Evolutionary conservation across 2,797 vertebrate genomes (phyloP), one percentile per base, ranked within the genome.

Genomic region (Masticophis lateralis): DNA sequence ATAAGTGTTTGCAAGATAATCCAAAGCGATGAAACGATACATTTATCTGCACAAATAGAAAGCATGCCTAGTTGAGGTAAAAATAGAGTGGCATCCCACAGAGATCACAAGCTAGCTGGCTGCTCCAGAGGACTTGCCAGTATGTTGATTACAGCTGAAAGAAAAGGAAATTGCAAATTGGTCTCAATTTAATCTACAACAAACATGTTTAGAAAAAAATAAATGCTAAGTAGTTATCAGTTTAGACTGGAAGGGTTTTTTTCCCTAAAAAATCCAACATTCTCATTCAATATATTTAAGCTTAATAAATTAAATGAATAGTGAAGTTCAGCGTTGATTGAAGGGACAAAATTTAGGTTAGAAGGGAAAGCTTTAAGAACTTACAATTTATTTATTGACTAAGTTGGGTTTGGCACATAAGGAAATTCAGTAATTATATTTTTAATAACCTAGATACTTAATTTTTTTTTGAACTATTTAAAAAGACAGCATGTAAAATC

Each of bases 121-220:
- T 91, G 69, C 69, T 89, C 87, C 90, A 63, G 59, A 93, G 61
- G 91, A 91, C 51, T 91, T 59, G 56, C 87, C 87, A 89, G 90
- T 66, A 93, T 91, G 69, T 86, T 91, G 93, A 91, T 93, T 91
- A 91, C 51, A 86, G 69, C 66, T 91, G 93, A 89, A 88, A 88
- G 53, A 87, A 53, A 60, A 32, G 63, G 32, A 90, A 51, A 13
- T 92, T 83, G 61, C 8, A 93, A 89, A 91, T 66, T 57, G 56
- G 66, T 55, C 59, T 89, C 93, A 86, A 32, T 89, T 53, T 93
- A 53, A 93, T 91, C 32, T 91, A 12, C 87, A 83, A 57, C 69
- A 91, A 83, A 89, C 7, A 63, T 55, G 22, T 87, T 87, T 83
- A 91, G 86, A 90, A 69, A 89, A 5, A 27, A 43, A 86, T 55